A percentile compares a stretch with the other conserved stretches of the same genome.
These are phyloP conservation scores for Leistus spinibarbis DNA, from an alignment of 2,888 invertebrate genomes.

Conservation along the genomic window DNA sequence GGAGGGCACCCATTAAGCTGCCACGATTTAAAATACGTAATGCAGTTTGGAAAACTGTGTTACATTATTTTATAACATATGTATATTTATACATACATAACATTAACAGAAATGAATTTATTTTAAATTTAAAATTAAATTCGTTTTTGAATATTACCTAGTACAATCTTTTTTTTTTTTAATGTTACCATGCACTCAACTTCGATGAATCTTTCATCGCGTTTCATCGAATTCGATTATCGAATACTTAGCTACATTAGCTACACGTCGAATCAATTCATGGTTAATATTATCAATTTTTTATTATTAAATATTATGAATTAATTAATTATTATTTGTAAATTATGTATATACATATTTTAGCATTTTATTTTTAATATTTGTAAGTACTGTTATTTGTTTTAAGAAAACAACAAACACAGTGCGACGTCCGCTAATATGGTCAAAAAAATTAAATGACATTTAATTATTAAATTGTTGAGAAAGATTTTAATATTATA, in stretches of 20 bases:
- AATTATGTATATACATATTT: conserved; percentile 26
- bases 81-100: conserved; percentile 42
- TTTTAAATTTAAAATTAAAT: background rate
- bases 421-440: conserved; percentile 19
- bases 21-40: conserved; percentile 23
- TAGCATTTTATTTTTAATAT: conserved; percentile 26
- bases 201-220: background rate
- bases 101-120: conserved; percentile 23
- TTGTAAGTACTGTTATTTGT: conserved; percentile 11
- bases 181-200: conserved; percentile 53
- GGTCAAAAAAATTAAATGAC: conserved; percentile 27
- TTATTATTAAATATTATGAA: background rate
- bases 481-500: background rate
- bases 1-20: conserved; percentile 11
- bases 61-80: conserved; percentile 39
- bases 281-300: conserved; percentile 5
- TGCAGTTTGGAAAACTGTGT: conserved; percentile 33
- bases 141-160: conserved; percentile 42
- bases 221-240: conserved; percentile 3
- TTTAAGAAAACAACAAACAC: conserved; percentile 25
- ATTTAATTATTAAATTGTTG: conserved; percentile 8
- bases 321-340: conserved; percentile 12
- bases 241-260: conserved; percentile 23
- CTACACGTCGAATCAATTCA: conserved; percentile 8
- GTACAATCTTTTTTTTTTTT: conserved; percentile 54